Conservation (phyloP, 2,113 vertebrate species). For the Engraulis encrasicolus region DNA sequence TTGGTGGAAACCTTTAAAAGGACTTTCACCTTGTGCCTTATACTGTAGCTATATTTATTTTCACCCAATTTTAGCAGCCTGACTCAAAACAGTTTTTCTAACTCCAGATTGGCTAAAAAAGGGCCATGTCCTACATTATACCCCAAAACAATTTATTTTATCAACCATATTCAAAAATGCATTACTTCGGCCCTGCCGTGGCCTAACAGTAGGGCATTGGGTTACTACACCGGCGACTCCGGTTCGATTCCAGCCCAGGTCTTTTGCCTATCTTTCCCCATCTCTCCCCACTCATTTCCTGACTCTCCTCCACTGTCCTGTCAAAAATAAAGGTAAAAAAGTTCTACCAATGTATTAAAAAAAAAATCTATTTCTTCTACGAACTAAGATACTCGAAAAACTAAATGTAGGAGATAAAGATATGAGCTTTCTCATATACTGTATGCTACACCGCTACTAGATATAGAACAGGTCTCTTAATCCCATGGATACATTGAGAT, state of each 20-base stretch:
- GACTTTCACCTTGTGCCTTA: constrained; percentile 16
- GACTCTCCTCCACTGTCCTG: too few species aligned
- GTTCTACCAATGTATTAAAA: too few species aligned
- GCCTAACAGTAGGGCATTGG: too few species aligned
- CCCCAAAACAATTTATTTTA: background rate
- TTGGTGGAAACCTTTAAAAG: background rate
- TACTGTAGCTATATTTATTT: background rate
- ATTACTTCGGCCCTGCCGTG: too few species aligned
- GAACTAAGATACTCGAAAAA: background rate
- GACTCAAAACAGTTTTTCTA: background rate
- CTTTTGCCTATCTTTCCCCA: too few species aligned
- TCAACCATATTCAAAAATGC: background rate
- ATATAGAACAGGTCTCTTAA: background rate
- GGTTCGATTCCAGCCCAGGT: too few species aligned
- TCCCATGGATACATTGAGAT: background rate
- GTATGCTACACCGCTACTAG: background rate
- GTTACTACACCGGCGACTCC: too few species aligned
- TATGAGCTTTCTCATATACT: background rate
- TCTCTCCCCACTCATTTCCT: too few species aligned
- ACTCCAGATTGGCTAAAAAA: background rate
- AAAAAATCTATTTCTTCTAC: background rate
- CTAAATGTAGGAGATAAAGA: background rate
- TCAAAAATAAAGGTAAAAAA: too few species aligned
- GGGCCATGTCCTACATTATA: background rate
- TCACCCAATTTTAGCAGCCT: background rate